These are phyloP conservation scores for Tetraneura akinire DNA, from an alignment of 1,140 invertebrate genomes.

Conservation along the genomic window DNA sequence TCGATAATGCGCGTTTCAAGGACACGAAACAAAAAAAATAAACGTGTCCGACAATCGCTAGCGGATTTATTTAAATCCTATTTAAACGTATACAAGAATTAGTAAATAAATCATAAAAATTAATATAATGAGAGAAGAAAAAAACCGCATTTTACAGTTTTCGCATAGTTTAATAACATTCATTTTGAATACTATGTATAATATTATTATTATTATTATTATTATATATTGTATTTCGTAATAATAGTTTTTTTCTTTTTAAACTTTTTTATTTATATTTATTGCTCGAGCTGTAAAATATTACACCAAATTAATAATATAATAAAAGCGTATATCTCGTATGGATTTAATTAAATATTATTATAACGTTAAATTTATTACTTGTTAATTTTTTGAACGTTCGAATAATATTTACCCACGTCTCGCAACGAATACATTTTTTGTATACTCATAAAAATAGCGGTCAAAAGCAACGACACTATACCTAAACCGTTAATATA, in stretches of 20 bases:
- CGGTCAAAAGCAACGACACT: no score
- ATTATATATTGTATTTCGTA: no score
- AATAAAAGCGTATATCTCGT: neutral
- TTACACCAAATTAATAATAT: neutral
- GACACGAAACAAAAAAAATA: neutral
- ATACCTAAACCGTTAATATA: no score
- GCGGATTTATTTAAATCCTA: conserved; percentile 3
- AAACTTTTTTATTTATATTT: conserved; percentile 22
- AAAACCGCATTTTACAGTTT: conserved; percentile 13
- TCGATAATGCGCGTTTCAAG: neutral
- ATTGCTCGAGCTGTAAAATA: no score
- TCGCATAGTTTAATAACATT: conserved; percentile 12
- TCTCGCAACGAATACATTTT: no score
- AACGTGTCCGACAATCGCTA: no score
- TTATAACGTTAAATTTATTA: no score
- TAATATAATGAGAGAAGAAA: neutral
- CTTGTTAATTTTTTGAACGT: neutral
- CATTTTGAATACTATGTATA: conserved; percentile 18
- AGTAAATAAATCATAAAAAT: conserved; percentile 36
- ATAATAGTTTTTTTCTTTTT: no score
- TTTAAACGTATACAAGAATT: neutral
- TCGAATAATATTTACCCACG: no score
- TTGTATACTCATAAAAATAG: no score
- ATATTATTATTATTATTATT: no score
- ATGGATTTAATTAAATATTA: conserved; percentile 35